Base-by-base conservation (phyloP, 2,888 invertebrate genomes). In the Xestia xanthographa region DNA sequence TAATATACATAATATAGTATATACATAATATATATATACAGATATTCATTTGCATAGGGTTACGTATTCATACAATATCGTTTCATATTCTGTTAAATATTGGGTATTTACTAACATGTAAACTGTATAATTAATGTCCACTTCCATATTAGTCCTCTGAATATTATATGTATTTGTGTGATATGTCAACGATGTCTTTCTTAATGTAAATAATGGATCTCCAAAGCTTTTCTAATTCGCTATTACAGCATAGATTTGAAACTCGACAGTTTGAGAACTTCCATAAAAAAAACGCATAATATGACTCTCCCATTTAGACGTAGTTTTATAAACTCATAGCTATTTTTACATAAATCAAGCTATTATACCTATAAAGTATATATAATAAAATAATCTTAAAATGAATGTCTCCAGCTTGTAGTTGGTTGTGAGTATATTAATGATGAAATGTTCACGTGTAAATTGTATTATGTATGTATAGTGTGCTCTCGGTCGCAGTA, bases 361-460 rank as follows among this genome's bases (percentile, higher is more conserved):
- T 66, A 69, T 58, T 63, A 63, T 58, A 67, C 26, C 45, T 38
- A 11, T 70, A 79, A 22, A 70, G 43, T 63, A 41, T 34, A 41
- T 9, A 41, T 41, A 9, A 41, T 41, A 9, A 41, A 34, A 56
- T 69, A 43, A 67, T 70, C 12, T 67, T 75, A 62, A 66, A 82
- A 43, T 79, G 14, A 17, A 41, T 62, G n/a, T 66, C 29, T 74
- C 20, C 60, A 69, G 60, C 68, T 62, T 56, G 48, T 82, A 63
- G 66, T 66, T 53, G 68, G 14, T 69, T 66, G 66, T 50, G 68
- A 74, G 66, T 69, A 50, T 58, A 38, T 48, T 56, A 45, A 29
- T 17, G 41, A n/a, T 60, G 43, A 9, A 29, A 50, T 62, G 26
- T 65, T 17, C 60, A 17, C 38, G 9, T 58, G 38, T 48, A 17